Base-by-base conservation (phyloP, 2,888 invertebrate genomes). In the Gonocerus acuteangulatus region DNA sequence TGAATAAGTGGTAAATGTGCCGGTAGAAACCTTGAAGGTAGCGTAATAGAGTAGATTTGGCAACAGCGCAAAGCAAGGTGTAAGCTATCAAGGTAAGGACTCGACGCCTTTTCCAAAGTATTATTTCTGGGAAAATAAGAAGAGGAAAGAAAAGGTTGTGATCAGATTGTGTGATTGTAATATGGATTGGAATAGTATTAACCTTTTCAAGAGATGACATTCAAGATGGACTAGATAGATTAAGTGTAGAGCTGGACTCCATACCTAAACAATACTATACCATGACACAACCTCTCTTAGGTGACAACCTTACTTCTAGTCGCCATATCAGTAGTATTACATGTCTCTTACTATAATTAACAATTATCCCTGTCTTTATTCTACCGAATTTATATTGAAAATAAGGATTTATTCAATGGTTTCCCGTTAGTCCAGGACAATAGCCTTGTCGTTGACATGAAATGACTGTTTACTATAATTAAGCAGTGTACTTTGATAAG, bases 51-150 rank as follows among this genome's bases (percentile, higher is more conserved):
- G 22, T 42, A 19, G 23, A 62, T 62, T 62, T 62, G 64, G 64
- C 64, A 64, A 64, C 64, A 54, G 27, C 62, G 64, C 61, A 62
- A 57, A 19, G 18, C 61, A 52, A 57, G 61, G 48, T 59, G 48
- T 59, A 48, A 18, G 23, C 44, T 59, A 36, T 21, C 22, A 36
- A 21, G 59, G 59, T 59, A 59, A 42, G 42, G 19, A 19, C 54
- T 34, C 51, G 51, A 19, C 27, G 51, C 34, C 19, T 34, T 51
- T 51, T 51, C 51, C 27, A 27, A n/a, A 27, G 27, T 27, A 27
- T 27, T 27, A 27, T 27, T 27, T 27, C 4, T 27, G 4, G 27
- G 4, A 6, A 27, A 27, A 27, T n/a, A n/a, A n/a, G n/a, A n/a
- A n/a, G n/a, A n/a, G n/a, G n/a, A n/a, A n/a, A n/a, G n/a, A n/a